phyloP scores from a whole-genome alignment of 2,797 vertebrate genomes.

The Pangasius mekongensis region DNA sequence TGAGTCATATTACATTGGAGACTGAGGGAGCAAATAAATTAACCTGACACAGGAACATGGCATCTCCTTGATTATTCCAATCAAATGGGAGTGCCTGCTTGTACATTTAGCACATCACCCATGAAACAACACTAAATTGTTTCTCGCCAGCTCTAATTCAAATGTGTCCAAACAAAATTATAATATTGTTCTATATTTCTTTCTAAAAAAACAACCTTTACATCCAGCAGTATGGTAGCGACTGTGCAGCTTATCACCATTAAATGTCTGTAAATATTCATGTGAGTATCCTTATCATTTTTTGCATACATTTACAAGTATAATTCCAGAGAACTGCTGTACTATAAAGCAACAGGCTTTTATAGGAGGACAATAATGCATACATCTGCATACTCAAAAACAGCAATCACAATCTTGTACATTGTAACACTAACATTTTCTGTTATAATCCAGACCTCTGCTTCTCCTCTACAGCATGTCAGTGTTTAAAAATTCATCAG shows the following conservation, averaged over 20 bases:
- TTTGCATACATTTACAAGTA: not conserved
- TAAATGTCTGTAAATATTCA: not conserved
- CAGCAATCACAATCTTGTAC: not conserved
- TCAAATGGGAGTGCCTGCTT: conserved; percentile 48
- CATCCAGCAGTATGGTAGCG: not conserved
- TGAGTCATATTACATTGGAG: conserved; percentile 52
- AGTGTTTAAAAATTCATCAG: conserved; percentile 58
- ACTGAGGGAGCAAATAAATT: conserved; percentile 55
- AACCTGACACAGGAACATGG: conserved; percentile 50
- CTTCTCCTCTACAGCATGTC: conserved; percentile 37
- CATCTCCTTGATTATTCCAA: conserved; percentile 55
- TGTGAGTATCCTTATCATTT: not conserved
- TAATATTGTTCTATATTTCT: not conserved
- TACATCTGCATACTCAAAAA: not conserved
- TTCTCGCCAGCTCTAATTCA: conserved; percentile 14
- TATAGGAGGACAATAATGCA: too few relatives aligned
- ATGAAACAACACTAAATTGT: conserved; percentile 32
- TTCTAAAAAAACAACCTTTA: not conserved
- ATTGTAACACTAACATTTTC: not conserved
- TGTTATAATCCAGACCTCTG: not conserved
- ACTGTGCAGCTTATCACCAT: not conserved
- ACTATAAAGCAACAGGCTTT: not conserved
- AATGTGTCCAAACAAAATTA: conserved; percentile 25
- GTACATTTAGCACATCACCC: conserved; percentile 43
- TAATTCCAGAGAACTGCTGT: not conserved